Conservation (phyloP, 2,113 vertebrate genomes). For the Numenius arquata region DNA sequence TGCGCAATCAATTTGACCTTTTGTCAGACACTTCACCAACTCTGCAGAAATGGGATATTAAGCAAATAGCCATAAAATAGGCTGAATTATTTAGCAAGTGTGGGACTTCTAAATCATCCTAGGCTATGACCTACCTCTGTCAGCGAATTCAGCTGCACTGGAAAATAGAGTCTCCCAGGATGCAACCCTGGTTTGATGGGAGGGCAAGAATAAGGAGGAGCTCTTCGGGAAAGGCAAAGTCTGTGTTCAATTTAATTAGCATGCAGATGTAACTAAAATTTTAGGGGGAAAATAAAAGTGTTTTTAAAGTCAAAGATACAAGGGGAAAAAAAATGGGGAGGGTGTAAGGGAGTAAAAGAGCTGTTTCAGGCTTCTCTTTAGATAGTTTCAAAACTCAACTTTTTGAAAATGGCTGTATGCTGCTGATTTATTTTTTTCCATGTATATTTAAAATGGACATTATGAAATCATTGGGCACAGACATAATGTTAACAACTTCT, state of each 20-base stretch:
- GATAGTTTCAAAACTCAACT: background rate
- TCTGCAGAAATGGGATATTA: conserved; percentile 19
- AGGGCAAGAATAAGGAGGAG: background rate
- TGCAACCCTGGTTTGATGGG: background rate
- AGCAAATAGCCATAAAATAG: conserved; percentile 22
- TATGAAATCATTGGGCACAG: background rate
- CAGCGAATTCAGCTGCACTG: background rate
- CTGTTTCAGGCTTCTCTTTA: background rate
- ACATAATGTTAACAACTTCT: conserved; percentile 2
- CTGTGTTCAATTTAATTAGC: background rate
- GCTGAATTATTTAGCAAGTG: conserved; percentile 16
- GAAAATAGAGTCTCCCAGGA: background rate
- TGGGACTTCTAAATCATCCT: background rate
- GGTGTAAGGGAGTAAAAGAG: background rate
- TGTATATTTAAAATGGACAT: background rate
- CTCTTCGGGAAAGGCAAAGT: background rate
- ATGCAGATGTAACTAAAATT: background rate
- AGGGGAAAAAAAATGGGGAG: accelerated
- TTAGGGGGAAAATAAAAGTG: background rate
- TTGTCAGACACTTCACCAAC: background rate
- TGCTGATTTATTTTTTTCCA: background rate
- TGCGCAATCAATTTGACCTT: background rate
- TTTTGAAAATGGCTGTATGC: background rate
- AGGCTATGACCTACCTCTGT: background rate
- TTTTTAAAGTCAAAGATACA: background rate